Base-by-base conservation (phyloP, 2,797 vertebrate genomes). In the Hydrocynus forskahlii region DNA sequence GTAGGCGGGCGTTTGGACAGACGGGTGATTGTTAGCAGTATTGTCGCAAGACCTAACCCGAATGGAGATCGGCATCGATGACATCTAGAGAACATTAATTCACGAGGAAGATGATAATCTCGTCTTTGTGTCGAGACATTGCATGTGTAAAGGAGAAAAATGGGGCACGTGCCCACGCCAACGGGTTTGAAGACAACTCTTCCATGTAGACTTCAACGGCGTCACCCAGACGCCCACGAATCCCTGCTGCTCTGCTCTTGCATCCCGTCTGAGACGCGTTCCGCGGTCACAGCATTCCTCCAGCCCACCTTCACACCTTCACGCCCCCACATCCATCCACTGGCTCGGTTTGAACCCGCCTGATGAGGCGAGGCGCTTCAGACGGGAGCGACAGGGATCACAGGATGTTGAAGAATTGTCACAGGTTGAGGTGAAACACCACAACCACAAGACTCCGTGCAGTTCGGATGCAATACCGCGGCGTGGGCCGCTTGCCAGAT, bases 121-220 rank as follows among this genome's bases (percentile, higher is more conserved):
- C 50, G 63, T 70, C 75, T 75, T 55, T 75, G 64, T 29, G 16
- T n/a, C 8, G 64, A 64, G 62, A 62, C 4, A 5, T 14, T 0
- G 12, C 60, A 59, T 57, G 57, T 38, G n/a, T 66, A 55, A 68
- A 75, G 75, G 50, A 78, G 50, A 66, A 78, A 75, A 64, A 60
- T 67, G 75, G 75, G 81, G 40, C 70, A 60, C 45, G 45, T 59
- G 70, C 57, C 69, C 75, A 67, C 68, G 63, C 75, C 75, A 19
- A 63, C 62, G 62, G 52, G 17, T 23, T 17, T 14, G 60, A 35
- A 16, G 52, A 16, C 7, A 48, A 48, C 45, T 48, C 9, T 14
- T 1, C 9, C 10, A 14, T n/a, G 17, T 19, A 62, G 57, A 62
- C 59, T 23, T 62, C 62, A 64, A 29, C 29, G 5, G 25, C 62